Evolutionary conservation across 2,797 vertebrate genomes (phyloP), one percentile per base, ranked within the genome.

Genomic region (Alcedo atthis): DNA sequence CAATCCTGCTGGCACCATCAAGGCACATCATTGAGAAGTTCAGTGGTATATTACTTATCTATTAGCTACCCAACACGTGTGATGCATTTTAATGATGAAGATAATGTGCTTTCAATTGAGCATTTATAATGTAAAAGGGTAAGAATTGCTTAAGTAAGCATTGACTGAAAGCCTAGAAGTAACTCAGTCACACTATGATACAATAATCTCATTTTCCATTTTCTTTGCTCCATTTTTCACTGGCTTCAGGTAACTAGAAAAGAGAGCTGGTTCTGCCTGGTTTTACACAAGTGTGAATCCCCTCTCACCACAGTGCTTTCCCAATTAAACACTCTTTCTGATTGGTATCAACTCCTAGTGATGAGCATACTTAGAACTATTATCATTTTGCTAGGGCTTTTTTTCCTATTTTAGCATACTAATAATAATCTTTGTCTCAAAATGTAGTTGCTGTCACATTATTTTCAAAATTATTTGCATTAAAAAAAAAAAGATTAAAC

Each of bases 231-330:
- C 4, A 28, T 25, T 87, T 79, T 80, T 70, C 32, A 45, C 24
- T 45, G 45, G 25, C 22, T 70, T 70, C 19, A 81, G 26, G 35
- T 8, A 80, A 51, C 19, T 48, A 37, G 21, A 70, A 85, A 77
- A 63, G 8, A 42, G 33, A 85, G 26, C 12, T 33, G 55, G 20
- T 8, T 54, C 25, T 67, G 15, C n/a, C 21, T 40, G 24, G 45
- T 68, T 68, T 75, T 57, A 12, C 0, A 0, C 54, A 22, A 37
- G 20, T 0, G 2, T 25, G 32, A 76, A 33, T 57, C 8, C 20
- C 17, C 19, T 53, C 3, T 1, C 35, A 35, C 43, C n/a, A 33
- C 37, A 40, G 37, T 40, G 5, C 7, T 69, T 89, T 66, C 35
- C n/a, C 43, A 51, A 66, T 43, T 5, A 73, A 40, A 15, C 19